These are phyloP conservation scores for Chlorops oryzae DNA, from an alignment of 1,140 invertebrate species.

Conservation along the genomic window DNA sequence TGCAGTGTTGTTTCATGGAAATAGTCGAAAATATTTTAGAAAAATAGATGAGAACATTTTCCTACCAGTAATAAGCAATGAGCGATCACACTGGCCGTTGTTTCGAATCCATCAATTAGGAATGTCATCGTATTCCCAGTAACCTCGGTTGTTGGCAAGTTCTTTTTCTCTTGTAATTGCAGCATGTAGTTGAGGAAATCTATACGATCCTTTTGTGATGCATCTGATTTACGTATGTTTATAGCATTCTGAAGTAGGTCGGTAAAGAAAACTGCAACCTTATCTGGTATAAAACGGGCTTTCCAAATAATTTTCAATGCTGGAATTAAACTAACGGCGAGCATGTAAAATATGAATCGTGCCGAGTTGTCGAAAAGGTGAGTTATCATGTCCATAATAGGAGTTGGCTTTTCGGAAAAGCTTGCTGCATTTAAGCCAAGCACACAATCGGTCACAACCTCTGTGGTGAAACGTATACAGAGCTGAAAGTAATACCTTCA, in stretches of 20 bases:
- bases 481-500: slow-evolving; percentile 28
- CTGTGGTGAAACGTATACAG: slow-evolving; percentile 47
- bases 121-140: slow-evolving; percentile 31
- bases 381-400: slow-evolving; percentile 20
- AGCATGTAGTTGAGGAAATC: slow-evolving; percentile 47
- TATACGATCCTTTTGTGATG: slow-evolving; percentile 29
- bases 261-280: slow-evolving; percentile 36
- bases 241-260: slow-evolving; percentile 34
- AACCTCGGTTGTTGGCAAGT: slow-evolving; percentile 19
- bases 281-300: slow-evolving; percentile 23
- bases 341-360: slow-evolving; percentile 19
- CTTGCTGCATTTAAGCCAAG: slow-evolving; percentile 48
- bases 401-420: slow-evolving; percentile 32
- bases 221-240: slow-evolving; percentile 21
- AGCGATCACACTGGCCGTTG: slow-evolving; percentile 26
- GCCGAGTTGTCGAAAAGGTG: slow-evolving; percentile 25
- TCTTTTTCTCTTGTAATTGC: slow-evolving; percentile 33
- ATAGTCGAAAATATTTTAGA: not conserved
- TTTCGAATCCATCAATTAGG: slow-evolving; percentile 39
- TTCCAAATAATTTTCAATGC: slow-evolving; percentile 17
- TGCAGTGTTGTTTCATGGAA: too few species aligned
- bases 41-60: slow-evolving; percentile 3
- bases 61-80: slow-evolving; percentile 23
- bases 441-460: slow-evolving; percentile 50
- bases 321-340: slow-evolving; percentile 22